Evolutionary conservation across 2,113 vertebrate species (phyloP).

Genomic region (Boulengeromyrus knoepffleri): DNA sequence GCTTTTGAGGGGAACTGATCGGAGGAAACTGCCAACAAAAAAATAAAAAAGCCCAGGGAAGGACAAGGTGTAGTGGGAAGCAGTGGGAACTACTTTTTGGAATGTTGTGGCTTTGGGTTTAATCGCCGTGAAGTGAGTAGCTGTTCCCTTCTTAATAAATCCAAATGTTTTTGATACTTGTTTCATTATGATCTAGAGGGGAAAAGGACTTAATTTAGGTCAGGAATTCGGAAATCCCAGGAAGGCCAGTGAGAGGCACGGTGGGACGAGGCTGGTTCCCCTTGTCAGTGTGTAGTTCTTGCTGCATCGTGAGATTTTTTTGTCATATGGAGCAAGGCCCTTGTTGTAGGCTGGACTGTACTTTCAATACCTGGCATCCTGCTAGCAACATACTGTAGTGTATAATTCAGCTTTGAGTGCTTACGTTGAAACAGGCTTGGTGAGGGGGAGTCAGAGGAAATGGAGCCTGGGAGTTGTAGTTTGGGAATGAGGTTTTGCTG

Average conservation of each 20-base stretch:
- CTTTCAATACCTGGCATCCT: constrained; percentile 72
- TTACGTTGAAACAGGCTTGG: constrained; percentile 68
- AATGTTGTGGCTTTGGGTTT: constrained; percentile 26
- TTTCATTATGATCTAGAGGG: constrained; percentile 28
- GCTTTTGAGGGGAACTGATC: constrained; percentile 32
- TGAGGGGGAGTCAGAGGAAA: constrained; percentile 46
- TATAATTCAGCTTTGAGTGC: constrained; percentile 72
- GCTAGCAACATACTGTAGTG: constrained; percentile 68
- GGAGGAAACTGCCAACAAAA: constrained; percentile 47
- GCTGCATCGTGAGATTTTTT: constrained; percentile 29
- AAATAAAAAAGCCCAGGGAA: constrained; percentile 25
- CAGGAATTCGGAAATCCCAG: constrained; percentile 46
- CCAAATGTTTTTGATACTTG: constrained; percentile 30
- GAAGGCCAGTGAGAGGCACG: constrained; percentile 25
- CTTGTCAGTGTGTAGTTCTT: constrained; percentile 27
- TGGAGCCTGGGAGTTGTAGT: constrained; percentile 68
- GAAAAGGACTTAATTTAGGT: constrained; percentile 54
- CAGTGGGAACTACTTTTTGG: constrained; percentile 45
- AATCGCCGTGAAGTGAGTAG: constrained; percentile 18
- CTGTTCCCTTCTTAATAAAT: constrained; percentile 28
- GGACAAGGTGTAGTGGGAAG: constrained; percentile 41
- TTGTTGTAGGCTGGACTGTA: constrained; percentile 60
- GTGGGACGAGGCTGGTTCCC: constrained; percentile 20
- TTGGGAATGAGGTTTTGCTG: constrained; percentile 30
- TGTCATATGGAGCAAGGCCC: constrained; percentile 38